These are phyloP conservation scores for Isotomurus palustris DNA, from an alignment of 2,888 invertebrate species.

Conservation along the genomic window DNA sequence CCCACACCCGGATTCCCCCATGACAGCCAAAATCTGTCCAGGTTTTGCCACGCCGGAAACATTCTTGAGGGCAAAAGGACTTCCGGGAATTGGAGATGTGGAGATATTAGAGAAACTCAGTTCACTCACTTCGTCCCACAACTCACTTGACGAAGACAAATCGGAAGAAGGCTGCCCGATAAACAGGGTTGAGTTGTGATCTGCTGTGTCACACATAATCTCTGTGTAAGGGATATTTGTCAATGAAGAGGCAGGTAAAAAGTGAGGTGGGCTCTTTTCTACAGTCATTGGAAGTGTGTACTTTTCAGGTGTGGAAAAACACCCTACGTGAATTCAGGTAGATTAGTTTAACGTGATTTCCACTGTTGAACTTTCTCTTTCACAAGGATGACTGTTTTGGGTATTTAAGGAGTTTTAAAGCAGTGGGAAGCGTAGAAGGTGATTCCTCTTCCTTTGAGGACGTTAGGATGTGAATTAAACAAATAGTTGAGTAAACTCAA, in stretches of 20 bases:
- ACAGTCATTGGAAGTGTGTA: conserved; percentile 27
- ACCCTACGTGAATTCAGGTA: too few species aligned
- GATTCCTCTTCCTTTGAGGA: too few species aligned
- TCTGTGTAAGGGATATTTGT: conserved; percentile 11
- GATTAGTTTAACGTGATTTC: too few species aligned
- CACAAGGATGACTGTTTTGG: too few species aligned
- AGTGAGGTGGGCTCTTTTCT: conserved; percentile 9
- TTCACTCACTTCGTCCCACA: conserved; percentile 16
- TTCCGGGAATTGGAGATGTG: neutral
- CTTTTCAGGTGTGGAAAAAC: too few species aligned
- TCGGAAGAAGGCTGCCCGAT: neutral
- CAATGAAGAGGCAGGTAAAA: neutral
- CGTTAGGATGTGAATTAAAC: too few species aligned
- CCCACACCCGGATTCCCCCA: conserved; percentile 71
- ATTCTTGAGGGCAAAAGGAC: conserved; percentile 55
- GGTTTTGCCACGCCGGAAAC: conserved; percentile 68
- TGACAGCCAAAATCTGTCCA: conserved; percentile 71
- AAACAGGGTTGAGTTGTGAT: too few species aligned
- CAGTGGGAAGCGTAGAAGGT: too few species aligned
- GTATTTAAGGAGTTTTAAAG: too few species aligned
- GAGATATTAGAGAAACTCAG: conserved; percentile 22
- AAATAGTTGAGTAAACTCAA: too few species aligned
- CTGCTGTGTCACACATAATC: conserved; percentile 13
- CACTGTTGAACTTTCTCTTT: too few species aligned
- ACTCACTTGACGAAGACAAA: neutral